Conservation (phyloP, 37 sponge, comb jelly and placozoan species). For the Halichondria panicea region DNA sequence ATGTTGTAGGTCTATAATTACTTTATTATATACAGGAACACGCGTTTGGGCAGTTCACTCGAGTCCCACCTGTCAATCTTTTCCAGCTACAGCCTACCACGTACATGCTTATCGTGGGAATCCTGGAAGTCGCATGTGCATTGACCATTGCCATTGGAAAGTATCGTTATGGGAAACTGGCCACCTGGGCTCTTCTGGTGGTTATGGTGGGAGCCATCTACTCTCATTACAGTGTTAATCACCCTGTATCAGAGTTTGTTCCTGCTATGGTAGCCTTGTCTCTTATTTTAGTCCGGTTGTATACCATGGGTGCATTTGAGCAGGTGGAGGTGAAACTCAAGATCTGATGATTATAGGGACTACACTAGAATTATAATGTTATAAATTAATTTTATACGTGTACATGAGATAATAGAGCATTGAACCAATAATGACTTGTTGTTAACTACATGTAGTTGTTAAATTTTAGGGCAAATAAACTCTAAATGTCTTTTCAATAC, state of each 20-base stretch:
- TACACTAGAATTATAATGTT: too few relatives aligned
- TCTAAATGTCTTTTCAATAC: constrained; percentile 12
- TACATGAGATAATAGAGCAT: too few relatives aligned
- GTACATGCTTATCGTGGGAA: constrained; percentile 63
- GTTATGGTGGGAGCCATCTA: constrained; percentile 84
- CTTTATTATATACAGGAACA: constrained; percentile 25
- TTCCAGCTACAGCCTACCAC: constrained; percentile 56
- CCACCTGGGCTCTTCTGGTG: constrained; percentile 46
- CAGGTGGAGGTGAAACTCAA: constrained; percentile 18
- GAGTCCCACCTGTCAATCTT: constrained; percentile 44
- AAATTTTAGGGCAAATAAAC: constrained; percentile 15
- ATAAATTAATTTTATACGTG: too few relatives aligned
- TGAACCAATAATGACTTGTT: too few relatives aligned
- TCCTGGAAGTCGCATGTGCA: constrained; percentile 61
- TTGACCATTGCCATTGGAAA: constrained; percentile 24
- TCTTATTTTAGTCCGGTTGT: constrained; percentile 31
- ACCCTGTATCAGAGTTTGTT: constrained; percentile 40
- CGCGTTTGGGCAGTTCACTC: constrained; percentile 44
- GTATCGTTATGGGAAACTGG: constrained; percentile 1
- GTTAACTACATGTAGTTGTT: neutral
- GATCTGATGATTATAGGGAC: neutral
- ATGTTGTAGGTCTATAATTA: neutral
- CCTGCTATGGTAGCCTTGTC: constrained; percentile 31
- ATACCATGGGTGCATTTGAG: neutral
- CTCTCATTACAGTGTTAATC: constrained; percentile 58